phyloP scores from a whole-genome alignment of 1,140 invertebrate species.

The Potamilus streckersoni region DNA sequence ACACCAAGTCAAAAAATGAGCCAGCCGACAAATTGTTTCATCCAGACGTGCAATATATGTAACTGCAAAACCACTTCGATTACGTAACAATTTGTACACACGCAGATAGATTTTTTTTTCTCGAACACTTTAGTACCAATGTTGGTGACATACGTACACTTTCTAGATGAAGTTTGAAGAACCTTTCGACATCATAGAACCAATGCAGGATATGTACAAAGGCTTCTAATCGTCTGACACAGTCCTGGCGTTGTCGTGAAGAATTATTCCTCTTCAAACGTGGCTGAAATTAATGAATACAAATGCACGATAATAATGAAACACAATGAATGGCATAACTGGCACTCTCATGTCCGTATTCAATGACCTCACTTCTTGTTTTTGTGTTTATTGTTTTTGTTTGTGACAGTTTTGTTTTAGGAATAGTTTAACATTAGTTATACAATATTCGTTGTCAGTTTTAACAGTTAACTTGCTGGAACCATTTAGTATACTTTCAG shows the following conservation, averaged over 20 bases:
- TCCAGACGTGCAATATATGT: constrained; percentile 47
- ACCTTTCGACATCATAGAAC: constrained; percentile 52
- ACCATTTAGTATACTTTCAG: too few relatives aligned
- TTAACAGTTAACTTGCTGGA: too few relatives aligned
- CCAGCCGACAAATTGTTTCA: constrained; percentile 53
- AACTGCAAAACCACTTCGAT: constrained; percentile 38
- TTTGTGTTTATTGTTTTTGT: too few relatives aligned
- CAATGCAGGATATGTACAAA: constrained; percentile 53
- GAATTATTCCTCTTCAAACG: constrained; percentile 45
- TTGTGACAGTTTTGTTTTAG: too few relatives aligned
- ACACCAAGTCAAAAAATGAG: constrained; percentile 56
- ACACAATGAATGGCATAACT: too few relatives aligned
- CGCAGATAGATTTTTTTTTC: constrained; percentile 31
- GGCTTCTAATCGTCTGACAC: constrained; percentile 44
- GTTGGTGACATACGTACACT: constrained; percentile 51
- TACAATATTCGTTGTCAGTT: too few relatives aligned
- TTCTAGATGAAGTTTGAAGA: constrained; percentile 54
- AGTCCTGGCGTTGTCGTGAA: constrained; percentile 46
- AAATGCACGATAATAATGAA: not conserved
- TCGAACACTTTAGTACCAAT: constrained; percentile 46
- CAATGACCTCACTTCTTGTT: too few relatives aligned
- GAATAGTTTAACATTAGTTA: too few relatives aligned
- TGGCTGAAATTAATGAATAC: constrained; percentile 30
- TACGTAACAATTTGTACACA: constrained; percentile 37
- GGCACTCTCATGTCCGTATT: too few relatives aligned